Evolutionary conservation across 2,113 vertebrate genomes (phyloP).

Genomic region (Heliornis fulica): DNA sequence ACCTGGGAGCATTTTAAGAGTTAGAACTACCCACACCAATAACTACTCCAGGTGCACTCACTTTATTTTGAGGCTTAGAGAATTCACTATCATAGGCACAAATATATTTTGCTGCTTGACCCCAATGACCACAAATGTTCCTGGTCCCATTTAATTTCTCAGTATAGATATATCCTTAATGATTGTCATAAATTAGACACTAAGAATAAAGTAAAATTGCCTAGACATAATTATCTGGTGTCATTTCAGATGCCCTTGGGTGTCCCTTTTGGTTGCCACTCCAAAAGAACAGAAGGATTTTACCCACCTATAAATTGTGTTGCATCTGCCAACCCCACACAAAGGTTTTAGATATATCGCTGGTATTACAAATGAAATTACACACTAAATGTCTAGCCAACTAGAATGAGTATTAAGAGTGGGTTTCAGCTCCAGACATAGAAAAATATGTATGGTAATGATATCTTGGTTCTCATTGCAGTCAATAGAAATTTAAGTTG

Average conservation of each 20-base stretch:
- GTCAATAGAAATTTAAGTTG: not conserved
- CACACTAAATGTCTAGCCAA: not conserved
- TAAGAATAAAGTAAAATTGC: slow-evolving; percentile 29
- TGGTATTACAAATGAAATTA: not conserved
- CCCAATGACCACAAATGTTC: not conserved
- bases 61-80: not conserved
- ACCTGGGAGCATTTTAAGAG: not conserved
- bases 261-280: not conserved
- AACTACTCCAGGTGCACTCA: not conserved
- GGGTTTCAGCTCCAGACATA: not conserved
- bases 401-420: not conserved
- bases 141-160: not conserved
- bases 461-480: not conserved
- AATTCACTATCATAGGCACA: not conserved
- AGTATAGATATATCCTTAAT: slow-evolving; percentile 22
- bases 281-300: not conserved
- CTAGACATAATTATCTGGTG: not conserved
- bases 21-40: not conserved
- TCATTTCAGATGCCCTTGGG: not conserved
- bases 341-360: not conserved
- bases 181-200: slow-evolving; percentile 30
- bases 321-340: not conserved
- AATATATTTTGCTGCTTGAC: slow-evolving; percentile 15
- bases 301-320: not conserved
- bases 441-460: not conserved